phyloP scores from a whole-genome alignment of 53 echinoderm and acorn worm species.

The Astropecten irregularis region DNA sequence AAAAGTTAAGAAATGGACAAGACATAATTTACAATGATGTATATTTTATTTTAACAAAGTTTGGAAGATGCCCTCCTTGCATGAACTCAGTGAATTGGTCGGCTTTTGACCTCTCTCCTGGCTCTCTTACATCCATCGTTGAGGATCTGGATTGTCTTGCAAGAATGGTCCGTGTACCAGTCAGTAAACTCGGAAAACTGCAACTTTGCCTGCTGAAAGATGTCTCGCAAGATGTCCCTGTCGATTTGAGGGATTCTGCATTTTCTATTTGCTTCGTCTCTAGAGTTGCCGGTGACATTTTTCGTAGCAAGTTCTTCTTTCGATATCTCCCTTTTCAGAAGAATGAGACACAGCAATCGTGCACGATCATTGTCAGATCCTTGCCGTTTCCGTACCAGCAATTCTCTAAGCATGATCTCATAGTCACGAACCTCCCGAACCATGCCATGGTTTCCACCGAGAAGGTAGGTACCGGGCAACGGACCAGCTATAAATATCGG shows the following conservation, averaged over 20 bases:
- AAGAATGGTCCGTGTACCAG: slow-evolving; percentile 36
- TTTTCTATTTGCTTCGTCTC: too few relatives aligned
- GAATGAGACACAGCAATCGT: neutral
- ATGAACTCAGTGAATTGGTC: too few relatives aligned
- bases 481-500: too few relatives aligned
- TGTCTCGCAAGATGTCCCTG: neutral
- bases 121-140: slow-evolving; percentile 21
- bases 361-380: neutral
- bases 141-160: slow-evolving; percentile 16
- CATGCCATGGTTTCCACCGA: neutral
- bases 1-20: too few relatives aligned
- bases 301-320: neutral
- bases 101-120: neutral
- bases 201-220: neutral
- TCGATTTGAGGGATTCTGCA: neutral
- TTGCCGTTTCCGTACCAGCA: neutral
- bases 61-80: too few relatives aligned
- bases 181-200: slow-evolving; percentile 30
- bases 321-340: neutral
- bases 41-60: too few relatives aligned
- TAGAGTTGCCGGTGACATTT: neutral
- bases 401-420: neutral
- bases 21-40: too few relatives aligned
- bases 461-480: neutral
- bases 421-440: neutral